These are phyloP conservation scores for Gouania willdenowi DNA, from an alignment of 2,797 vertebrate genomes.

Conservation along the genomic window DNA sequence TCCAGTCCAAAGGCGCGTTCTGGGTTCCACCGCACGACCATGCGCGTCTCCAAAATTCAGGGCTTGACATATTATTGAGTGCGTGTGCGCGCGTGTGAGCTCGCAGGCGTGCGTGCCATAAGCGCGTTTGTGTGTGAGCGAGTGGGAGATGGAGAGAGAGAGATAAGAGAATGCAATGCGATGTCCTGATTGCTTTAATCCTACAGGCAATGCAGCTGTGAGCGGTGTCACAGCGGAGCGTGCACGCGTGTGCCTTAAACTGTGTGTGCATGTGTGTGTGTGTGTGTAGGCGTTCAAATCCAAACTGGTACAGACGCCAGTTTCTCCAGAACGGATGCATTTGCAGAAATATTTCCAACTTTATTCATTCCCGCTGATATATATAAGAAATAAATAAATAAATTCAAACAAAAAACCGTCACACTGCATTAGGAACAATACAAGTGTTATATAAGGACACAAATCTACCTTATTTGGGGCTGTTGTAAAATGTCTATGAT, in stretches of 20 bases:
- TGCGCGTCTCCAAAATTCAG: constrained; percentile 42
- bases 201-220: constrained; percentile 98
- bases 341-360: constrained; percentile 40
- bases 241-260: constrained; percentile 23
- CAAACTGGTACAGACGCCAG: constrained; percentile 66
- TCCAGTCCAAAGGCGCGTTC: constrained; percentile 11
- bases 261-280: constrained; percentile 52
- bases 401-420: too few species aligned
- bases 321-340: constrained; percentile 34
- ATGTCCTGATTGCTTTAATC: constrained; percentile 86
- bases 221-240: constrained; percentile 75
- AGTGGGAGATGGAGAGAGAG: constrained; percentile 17
- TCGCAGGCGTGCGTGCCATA: constrained; percentile 18
- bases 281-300: constrained; percentile 85
- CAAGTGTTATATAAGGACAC: constrained; percentile 54
- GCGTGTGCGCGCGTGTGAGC: constrained; percentile 4
- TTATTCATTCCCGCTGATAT: constrained; percentile 10
- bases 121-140: constrained; percentile 5
- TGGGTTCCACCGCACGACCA: constrained; percentile 32
- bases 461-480: background rate
- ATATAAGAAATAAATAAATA: too few species aligned
- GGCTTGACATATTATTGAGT: constrained; percentile 54
- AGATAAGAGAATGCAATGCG: constrained; percentile 66
- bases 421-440: constrained; percentile 18
- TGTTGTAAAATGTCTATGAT: constrained; percentile 46